Evolutionary conservation across 2,113 vertebrate genomes (phyloP).

Genomic region (Numida meleagris): DNA sequence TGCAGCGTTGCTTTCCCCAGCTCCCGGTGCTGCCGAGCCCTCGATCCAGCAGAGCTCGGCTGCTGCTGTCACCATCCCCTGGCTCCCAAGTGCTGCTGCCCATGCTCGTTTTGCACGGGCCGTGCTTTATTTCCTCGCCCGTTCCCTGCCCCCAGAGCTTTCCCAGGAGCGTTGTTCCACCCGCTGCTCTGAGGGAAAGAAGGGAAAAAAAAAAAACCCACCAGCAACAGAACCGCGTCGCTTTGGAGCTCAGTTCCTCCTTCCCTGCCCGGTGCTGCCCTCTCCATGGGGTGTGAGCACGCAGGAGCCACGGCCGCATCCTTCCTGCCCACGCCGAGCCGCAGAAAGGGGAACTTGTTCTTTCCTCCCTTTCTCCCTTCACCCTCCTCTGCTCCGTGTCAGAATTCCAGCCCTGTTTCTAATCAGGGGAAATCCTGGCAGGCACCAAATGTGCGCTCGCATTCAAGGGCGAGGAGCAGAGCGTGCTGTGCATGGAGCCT

Average conservation of each 20-base stretch:
- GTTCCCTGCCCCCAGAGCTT: not conserved
- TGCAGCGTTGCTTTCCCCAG: not conserved
- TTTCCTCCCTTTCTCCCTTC: not conserved
- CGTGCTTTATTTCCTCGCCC: too few species aligned
- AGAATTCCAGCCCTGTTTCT: not conserved
- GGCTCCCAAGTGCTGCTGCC: not conserved
- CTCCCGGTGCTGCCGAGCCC: not conserved
- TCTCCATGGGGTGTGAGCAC: too few species aligned
- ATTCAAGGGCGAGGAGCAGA: not conserved
- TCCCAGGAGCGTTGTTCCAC: not conserved
- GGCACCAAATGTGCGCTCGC: not conserved
- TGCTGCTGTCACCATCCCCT: not conserved
- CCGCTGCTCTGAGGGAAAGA: not conserved
- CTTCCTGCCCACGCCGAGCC: not conserved
- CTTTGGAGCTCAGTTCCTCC: too few species aligned
- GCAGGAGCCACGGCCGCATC: not conserved
- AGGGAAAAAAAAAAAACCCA: too few species aligned
- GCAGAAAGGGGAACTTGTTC: not conserved
- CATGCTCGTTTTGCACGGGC: too few species aligned
- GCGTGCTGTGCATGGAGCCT: not conserved
- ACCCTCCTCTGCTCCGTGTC: not conserved
- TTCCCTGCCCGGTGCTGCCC: too few species aligned
- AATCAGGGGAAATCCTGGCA: not conserved
- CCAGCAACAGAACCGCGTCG: too few species aligned
- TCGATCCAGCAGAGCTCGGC: not conserved